These are phyloP conservation scores for Agelaius phoeniceus DNA, from an alignment of 2,113 vertebrate species.

Conservation along the genomic window DNA sequence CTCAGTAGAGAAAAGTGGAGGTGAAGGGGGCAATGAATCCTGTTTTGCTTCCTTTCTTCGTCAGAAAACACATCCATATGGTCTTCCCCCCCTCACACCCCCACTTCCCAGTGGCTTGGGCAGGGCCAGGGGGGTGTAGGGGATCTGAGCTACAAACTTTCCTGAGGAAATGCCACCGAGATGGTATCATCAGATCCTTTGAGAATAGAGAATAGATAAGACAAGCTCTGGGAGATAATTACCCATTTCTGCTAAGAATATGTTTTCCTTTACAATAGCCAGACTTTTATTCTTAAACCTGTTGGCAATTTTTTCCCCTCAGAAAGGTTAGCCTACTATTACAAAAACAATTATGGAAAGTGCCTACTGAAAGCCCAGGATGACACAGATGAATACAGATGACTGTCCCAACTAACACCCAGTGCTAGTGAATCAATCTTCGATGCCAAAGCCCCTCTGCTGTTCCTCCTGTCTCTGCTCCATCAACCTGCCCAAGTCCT, in stretches of 20 bases:
- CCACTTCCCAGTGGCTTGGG: background rate
- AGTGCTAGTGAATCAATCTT: background rate
- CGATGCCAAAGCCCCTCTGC: background rate
- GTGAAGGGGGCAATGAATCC: background rate
- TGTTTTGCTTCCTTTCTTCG: background rate
- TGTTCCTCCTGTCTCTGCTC: background rate
- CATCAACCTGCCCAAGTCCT: background rate
- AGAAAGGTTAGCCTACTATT: constrained; percentile 15
- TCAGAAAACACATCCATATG: background rate
- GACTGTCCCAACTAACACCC: background rate
- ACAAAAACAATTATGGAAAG: background rate
- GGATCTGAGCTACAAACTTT: constrained; percentile 48
- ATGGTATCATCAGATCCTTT: constrained; percentile 69
- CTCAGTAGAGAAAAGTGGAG: fast-evolving
- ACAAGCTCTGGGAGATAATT: constrained; percentile 58
- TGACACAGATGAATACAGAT: background rate
- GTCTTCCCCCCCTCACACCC: background rate
- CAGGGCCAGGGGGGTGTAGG: constrained; percentile 20
- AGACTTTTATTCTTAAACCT: background rate
- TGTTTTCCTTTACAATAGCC: constrained; percentile 19
- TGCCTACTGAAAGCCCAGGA: background rate
- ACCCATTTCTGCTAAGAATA: constrained; percentile 16
- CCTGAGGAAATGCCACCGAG: constrained; percentile 79
- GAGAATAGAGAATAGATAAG: constrained; percentile 25
- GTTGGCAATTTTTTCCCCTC: background rate